Conservation (phyloP, 2,113 vertebrate genomes). For the Antennarius striatus region DNA sequence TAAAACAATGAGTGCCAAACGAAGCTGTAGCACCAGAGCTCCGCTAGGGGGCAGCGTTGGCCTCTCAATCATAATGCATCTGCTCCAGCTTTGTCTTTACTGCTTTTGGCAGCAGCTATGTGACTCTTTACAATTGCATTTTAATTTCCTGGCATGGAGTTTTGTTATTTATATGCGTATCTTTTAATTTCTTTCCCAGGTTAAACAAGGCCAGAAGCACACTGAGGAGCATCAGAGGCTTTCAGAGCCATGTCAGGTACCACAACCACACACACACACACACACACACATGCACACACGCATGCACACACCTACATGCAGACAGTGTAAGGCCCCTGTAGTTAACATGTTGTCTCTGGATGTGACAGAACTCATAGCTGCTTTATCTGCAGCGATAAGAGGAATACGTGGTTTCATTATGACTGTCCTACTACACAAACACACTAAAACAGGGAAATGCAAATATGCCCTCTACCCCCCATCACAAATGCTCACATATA, state of each 20-base stretch:
- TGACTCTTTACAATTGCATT: slow-evolving; percentile 24
- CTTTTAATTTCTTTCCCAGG: slow-evolving; percentile 28
- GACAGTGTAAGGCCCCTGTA: background rate
- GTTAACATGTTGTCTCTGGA: background rate
- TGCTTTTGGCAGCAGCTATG: slow-evolving; percentile 32
- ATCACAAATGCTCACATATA: slow-evolving; percentile 19
- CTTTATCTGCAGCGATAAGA: background rate
- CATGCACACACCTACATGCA: background rate
- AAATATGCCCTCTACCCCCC: slow-evolving; percentile 5
- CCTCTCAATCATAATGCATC: slow-evolving; percentile 14
- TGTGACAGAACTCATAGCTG: background rate
- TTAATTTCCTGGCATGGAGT: slow-evolving; percentile 33
- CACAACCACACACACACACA: background rate
- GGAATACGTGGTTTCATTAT: slow-evolving; percentile 3
- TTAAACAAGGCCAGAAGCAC: slow-evolving; percentile 47
- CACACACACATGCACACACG: too few relatives aligned
- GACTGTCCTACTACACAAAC: background rate
- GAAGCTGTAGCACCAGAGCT: slow-evolving; percentile 5
- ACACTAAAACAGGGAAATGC: slow-evolving; percentile 19
- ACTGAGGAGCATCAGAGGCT: slow-evolving; percentile 50
- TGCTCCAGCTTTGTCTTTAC: slow-evolving; percentile 12
- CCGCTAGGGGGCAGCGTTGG: slow-evolving; percentile 73
- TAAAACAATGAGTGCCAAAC: background rate
- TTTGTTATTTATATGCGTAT: slow-evolving; percentile 7
- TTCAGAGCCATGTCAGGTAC: slow-evolving; percentile 67